Evolutionary conservation across 2,113 vertebrate species (phyloP).

Genomic region (Nesospiza acunhae): DNA sequence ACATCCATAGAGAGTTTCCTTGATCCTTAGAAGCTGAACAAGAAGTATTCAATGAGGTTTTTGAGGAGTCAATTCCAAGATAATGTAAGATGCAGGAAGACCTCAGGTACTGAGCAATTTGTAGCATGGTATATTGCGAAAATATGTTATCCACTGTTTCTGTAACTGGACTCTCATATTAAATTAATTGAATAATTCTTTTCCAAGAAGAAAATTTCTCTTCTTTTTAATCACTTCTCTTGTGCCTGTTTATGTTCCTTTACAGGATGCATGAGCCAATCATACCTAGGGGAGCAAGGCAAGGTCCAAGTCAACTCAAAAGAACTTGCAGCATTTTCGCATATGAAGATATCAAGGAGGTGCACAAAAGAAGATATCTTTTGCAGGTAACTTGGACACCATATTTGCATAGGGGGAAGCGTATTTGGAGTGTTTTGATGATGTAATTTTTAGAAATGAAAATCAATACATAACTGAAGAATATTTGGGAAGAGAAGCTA

Average conservation of each 20-base stretch:
- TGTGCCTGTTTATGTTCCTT: neutral
- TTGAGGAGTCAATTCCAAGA: neutral
- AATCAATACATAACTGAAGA: neutral
- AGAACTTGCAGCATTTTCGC: conserved; percentile 97
- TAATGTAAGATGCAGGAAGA: neutral
- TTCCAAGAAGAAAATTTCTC: neutral
- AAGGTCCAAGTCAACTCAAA: conserved; percentile 94
- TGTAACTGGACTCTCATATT: neutral
- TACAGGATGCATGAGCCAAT: conserved; percentile 94
- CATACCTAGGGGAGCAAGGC: conserved; percentile 93
- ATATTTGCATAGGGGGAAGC: neutral
- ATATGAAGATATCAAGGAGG: conserved; percentile 98
- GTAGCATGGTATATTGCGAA: neutral
- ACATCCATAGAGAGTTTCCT: neutral
- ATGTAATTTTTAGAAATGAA: neutral
- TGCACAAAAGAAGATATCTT: conserved; percentile 96
- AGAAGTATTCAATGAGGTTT: neutral
- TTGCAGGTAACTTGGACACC: conserved; percentile 81
- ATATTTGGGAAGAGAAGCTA: neutral
- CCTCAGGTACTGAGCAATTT: neutral
- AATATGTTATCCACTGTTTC: neutral
- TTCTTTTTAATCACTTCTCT: neutral
- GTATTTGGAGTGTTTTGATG: neutral
- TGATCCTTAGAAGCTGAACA: neutral
- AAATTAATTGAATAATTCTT: neutral